phyloP scores from a whole-genome alignment of 1,140 invertebrate genomes.

The Calephelis nemesis region DNA sequence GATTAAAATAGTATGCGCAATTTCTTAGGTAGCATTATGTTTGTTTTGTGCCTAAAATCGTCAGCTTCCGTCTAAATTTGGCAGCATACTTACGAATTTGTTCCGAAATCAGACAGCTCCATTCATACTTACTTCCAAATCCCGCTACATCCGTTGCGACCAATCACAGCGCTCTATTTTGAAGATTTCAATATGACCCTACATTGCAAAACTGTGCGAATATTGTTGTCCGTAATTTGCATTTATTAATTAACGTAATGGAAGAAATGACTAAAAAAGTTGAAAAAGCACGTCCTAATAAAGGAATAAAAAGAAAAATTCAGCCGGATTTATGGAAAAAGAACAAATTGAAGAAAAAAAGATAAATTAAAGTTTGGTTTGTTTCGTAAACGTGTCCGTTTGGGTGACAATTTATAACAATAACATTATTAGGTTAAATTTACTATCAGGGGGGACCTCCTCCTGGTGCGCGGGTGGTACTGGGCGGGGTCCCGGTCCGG shows the following conservation, averaged over 20 bases:
- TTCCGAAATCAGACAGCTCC: conserved; percentile 16
- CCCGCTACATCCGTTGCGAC: conserved; percentile 11
- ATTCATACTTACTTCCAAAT: conserved; percentile 6
- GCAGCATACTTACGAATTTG: conserved; percentile 10
- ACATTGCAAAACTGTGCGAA: neutral
- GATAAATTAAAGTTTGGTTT: neutral
- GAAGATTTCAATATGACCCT: conserved; percentile 4
- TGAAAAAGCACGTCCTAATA: conserved; percentile 15
- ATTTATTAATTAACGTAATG: neutral
- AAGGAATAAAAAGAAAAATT: conserved; percentile 7
- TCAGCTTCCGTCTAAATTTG: conserved; percentile 4
- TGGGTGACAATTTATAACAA: no score
- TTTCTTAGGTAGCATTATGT: neutral
- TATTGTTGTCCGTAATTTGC: conserved; percentile 10
- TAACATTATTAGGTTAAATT: neutral
- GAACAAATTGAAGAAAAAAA: conserved; percentile 18
- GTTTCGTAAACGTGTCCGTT: neutral
- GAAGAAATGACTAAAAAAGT: conserved; percentile 16
- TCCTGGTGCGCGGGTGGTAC: no score
- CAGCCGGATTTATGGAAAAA: conserved; percentile 13
- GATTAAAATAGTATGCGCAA: neutral
- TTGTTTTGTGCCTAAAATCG: neutral
- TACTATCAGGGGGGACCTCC: no score
- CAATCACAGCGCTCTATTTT: neutral
- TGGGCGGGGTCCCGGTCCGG: no score